phyloP scores from a whole-genome alignment of 2,888 invertebrate genomes.

The Ormyrus rosae region DNA sequence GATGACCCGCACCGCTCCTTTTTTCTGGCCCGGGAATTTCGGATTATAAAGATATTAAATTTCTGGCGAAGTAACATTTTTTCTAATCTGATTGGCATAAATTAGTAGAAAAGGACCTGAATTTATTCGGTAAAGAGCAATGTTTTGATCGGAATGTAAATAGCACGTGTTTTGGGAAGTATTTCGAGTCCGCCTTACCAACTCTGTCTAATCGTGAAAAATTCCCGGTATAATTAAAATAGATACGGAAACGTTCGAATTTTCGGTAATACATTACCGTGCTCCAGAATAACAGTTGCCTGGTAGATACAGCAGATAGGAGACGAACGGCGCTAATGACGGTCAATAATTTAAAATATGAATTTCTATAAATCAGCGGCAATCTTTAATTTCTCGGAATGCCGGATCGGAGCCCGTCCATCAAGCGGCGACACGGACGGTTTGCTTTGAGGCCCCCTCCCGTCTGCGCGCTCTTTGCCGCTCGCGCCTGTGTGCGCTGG shows the following conservation, averaged over 20 bases:
- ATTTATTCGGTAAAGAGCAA: too few relatives aligned
- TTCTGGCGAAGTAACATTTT: too few relatives aligned
- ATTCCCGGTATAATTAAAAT: slow-evolving; percentile 36
- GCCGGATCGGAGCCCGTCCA: slow-evolving; percentile 74
- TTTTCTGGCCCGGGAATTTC: not conserved
- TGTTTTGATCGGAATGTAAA: too few relatives aligned
- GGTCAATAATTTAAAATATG: slow-evolving; percentile 75
- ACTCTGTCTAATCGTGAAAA: not conserved
- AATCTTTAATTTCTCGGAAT: slow-evolving; percentile 76
- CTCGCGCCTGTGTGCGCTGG: slow-evolving; percentile 62
- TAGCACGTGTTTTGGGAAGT: not conserved
- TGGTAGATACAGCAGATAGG: slow-evolving; percentile 19
- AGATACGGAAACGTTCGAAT: not conserved
- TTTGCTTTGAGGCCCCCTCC: slow-evolving; percentile 42
- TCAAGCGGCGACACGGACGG: slow-evolving; percentile 65
- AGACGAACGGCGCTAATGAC: slow-evolving; percentile 70
- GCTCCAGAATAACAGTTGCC: slow-evolving; percentile 11
- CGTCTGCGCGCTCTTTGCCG: slow-evolving; percentile 17
- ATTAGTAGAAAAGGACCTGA: too few relatives aligned
- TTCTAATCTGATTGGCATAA: too few relatives aligned
- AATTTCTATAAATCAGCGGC: slow-evolving; percentile 75
- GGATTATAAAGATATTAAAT: too few relatives aligned
- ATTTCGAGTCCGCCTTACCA: not conserved
- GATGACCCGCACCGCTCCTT: not conserved
- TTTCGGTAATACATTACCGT: slow-evolving; percentile 21